Evolutionary conservation across 2,797 vertebrate genomes (phyloP).

Genomic region (Galagoides demidoff): DNA sequence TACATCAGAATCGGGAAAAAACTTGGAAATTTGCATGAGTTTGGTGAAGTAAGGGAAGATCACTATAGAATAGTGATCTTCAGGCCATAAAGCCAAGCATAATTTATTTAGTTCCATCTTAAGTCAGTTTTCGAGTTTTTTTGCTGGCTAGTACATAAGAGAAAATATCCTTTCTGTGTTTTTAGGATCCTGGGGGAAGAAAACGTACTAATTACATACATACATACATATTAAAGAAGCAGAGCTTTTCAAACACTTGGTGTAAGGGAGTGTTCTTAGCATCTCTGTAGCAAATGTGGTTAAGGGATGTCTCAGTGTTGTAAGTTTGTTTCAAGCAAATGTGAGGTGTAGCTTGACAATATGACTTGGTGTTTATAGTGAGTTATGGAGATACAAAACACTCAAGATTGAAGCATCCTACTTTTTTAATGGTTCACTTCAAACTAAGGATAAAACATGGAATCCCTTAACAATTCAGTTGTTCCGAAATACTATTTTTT

Average conservation of each 20-base stretch:
- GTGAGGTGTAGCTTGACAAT: constrained; percentile 18
- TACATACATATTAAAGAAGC: constrained; percentile 45
- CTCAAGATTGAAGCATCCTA: background rate
- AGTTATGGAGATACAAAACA: background rate
- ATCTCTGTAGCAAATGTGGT: constrained; percentile 14
- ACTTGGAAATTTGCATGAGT: background rate
- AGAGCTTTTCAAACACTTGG: constrained; percentile 30
- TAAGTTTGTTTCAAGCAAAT: constrained; percentile 43
- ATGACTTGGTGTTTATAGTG: background rate
- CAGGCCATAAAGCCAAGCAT: constrained; percentile 16
- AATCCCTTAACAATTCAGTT: constrained; percentile 9
- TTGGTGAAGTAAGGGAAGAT: background rate
- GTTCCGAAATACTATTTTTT: constrained; percentile 58
- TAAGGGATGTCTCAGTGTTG: constrained; percentile 26
- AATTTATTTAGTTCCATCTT: constrained; percentile 43
- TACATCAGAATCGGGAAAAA: constrained; percentile 11
- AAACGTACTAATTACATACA: background rate
- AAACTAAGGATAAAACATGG: constrained; percentile 38
- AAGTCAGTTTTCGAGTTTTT: constrained; percentile 54
- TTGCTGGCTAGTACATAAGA: background rate
- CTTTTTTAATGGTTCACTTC: constrained; percentile 53
- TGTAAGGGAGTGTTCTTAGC: background rate
- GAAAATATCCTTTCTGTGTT: constrained; percentile 22
- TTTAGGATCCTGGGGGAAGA: constrained; percentile 28
- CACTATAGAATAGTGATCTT: constrained; percentile 5